Evolutionary conservation across 2,888 invertebrate genomes (phyloP), one percentile per base, ranked within the genome.

Genomic region (Baronia brevicornis): DNA sequence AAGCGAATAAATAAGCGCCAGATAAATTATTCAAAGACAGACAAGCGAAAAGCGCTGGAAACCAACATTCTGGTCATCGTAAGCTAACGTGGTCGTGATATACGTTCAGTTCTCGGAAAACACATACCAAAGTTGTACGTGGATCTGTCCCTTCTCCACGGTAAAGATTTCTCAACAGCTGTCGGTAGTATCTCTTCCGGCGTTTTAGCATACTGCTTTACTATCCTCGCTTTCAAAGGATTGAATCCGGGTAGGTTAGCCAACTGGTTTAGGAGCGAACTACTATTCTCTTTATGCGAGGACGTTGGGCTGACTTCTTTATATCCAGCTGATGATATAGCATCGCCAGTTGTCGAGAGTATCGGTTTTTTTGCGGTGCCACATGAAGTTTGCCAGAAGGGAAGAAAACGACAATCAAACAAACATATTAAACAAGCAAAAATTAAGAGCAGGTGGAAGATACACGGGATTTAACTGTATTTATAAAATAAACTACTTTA

Each of bases 101-200:
- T 50, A 42, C 51, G 54, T 50, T 60, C 45, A 56, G 51, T 51
- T 50, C 27, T 31, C 51, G 60, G 48, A 60, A 64, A 70, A 70
- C 65, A 85, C 88, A 87, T 90, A 91, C 91, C 91, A 82, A 89
- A 87, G 75, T 88, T 88, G 71, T 88, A 88, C 78, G 87, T 89
- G 82, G 88, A 89, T 77, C 87, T 87, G 79, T 91, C 91, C 70
- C 90, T 87, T 74, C 93, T 89, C 95, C 95, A 95, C 63, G 95
- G 95, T 72, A 94, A 88, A 54, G 90, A 90, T 73, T 90, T 88
- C 85, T 94, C 94, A 68, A 92, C 90, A 60, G 90, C 90, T 54
- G 93, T 92, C 54, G 91, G 89, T 57, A 88, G 86, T 60, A 88
- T 86, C 48, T 88, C 89, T 66, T 86, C 86, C 31, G 85, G 84